These are phyloP conservation scores for Penaeus indicus DNA, from an alignment of 1,140 invertebrate genomes.

Conservation along the genomic window DNA sequence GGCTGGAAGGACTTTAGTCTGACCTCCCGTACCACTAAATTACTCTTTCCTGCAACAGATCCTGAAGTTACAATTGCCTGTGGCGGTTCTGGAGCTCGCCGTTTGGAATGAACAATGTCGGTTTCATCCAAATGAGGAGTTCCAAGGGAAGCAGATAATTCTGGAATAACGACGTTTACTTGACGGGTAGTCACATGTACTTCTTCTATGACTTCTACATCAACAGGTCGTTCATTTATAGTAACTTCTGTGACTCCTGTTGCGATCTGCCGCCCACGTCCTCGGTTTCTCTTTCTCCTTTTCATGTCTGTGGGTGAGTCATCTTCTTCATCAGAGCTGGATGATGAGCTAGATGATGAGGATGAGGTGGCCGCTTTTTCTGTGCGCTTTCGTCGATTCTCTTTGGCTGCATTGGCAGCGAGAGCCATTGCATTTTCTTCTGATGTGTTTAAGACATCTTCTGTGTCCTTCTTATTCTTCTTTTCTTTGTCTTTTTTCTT, in stretches of 20 bases:
- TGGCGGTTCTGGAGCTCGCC: conserved; percentile 50
- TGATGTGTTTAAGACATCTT: conserved; percentile 44
- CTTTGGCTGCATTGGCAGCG: conserved; percentile 50
- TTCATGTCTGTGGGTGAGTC: conserved; percentile 41
- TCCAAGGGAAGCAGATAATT: neutral
- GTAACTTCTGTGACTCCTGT: conserved; percentile 50
- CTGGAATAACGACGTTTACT: conserved; percentile 43
- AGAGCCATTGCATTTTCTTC: conserved; percentile 52
- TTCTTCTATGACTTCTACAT: conserved; percentile 41
- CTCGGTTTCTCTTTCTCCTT: conserved; percentile 49
- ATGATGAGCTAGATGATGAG: conserved; percentile 62
- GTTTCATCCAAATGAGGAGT: neutral
- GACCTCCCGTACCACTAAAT: conserved; percentile 51
- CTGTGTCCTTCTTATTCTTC: conserved; percentile 48
- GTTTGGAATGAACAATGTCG: conserved; percentile 26
- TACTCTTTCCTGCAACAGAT: neutral
- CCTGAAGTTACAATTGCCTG: neutral
- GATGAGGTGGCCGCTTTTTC: conserved; percentile 48
- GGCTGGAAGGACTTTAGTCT: conserved; percentile 44
- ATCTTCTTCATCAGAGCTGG: conserved; percentile 58
- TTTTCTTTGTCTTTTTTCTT: conserved; percentile 62
- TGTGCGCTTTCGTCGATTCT: conserved; percentile 52
- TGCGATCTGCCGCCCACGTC: conserved; percentile 35
- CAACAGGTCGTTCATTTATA: conserved; percentile 31
- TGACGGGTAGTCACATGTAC: conserved; percentile 30